Evolutionary conservation across 2,888 invertebrate species (phyloP).

Genomic region (Lepidochitona cinerea): DNA sequence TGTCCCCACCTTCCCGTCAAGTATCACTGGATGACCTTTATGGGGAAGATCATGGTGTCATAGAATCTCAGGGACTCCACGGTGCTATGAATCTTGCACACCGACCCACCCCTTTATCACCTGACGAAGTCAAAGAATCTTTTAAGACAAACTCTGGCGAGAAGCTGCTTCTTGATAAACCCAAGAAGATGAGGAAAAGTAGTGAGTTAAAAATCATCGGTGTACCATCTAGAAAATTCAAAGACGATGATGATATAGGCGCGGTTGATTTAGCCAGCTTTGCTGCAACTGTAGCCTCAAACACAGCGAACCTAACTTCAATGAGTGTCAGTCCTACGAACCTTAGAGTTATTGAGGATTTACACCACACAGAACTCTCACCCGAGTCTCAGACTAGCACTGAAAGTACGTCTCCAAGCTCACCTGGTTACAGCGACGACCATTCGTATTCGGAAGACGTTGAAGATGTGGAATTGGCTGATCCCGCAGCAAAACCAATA

Average conservation of each 20-base stretch:
- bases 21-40: constrained; percentile 45
- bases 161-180: constrained; percentile 42
- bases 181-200: constrained; percentile 6
- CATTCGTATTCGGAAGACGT: constrained; percentile 42
- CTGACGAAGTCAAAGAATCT: constrained; percentile 48
- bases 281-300: constrained; percentile 69
- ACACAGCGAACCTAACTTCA: constrained; percentile 67
- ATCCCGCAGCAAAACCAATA: constrained; percentile 64
- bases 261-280: constrained; percentile 67
- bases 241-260: not conserved
- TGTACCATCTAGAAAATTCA: not conserved
- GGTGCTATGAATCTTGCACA: constrained; percentile 27
- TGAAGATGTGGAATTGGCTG: constrained; percentile 59
- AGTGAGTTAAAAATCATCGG: not conserved
- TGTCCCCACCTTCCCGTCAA: constrained; percentile 56
- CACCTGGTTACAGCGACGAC: constrained; percentile 59
- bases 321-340: constrained; percentile 67
- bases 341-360: constrained; percentile 20
- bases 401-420: constrained; percentile 52
- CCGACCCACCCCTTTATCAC: constrained; percentile 51
- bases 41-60: not conserved
- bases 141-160: constrained; percentile 44
- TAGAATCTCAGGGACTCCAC: not conserved
- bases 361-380: constrained; percentile 29
- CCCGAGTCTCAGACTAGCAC: constrained; percentile 49